Conservation (phyloP, 1,140 invertebrate species). For the Tetragonula clypearis region DNA sequence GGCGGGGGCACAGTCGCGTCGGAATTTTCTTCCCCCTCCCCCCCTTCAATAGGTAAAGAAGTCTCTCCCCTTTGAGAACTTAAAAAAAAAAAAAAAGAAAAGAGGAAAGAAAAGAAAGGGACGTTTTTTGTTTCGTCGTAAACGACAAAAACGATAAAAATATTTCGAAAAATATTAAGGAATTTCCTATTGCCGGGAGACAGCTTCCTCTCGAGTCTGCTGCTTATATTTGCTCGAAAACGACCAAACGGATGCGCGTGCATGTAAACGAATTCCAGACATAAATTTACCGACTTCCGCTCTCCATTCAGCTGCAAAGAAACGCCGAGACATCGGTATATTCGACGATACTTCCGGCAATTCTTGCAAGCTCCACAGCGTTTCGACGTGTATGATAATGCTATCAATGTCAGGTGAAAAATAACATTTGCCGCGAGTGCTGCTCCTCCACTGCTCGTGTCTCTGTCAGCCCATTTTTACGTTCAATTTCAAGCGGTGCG, state of each 20-base stretch:
- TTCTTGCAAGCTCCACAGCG: conserved; percentile 26
- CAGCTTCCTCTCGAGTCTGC: not conserved
- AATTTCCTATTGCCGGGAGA: not conserved
- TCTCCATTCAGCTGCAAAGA: conserved; percentile 46
- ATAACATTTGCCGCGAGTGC: conserved; percentile 11
- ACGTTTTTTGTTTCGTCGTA: not conserved
- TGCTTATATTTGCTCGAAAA: conserved; percentile 17
- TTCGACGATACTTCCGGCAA: conserved; percentile 59
- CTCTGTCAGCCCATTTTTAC: not conserved
- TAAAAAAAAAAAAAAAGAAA: no score
- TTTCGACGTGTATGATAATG: conserved; percentile 45
- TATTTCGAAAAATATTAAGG: not conserved
- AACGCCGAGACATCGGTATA: conserved; percentile 48
- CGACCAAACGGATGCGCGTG: conserved; percentile 34
- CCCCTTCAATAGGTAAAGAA: no score
- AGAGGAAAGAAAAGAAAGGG: not conserved
- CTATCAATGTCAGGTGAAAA: conserved; percentile 46
- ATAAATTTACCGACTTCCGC: conserved; percentile 64
- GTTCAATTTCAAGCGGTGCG: not conserved
- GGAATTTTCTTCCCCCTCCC: not conserved
- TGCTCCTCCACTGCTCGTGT: not conserved
- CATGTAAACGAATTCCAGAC: conserved; percentile 63
- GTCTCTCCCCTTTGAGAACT: not conserved
- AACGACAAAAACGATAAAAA: no score
- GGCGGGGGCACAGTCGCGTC: no score